Percentiles rank a stretch among this genome's conserved stretches.
Evolutionary conservation across 1,140 invertebrate species (phyloP).

Genomic region (Pseudomyrmex dendroicus): DNA sequence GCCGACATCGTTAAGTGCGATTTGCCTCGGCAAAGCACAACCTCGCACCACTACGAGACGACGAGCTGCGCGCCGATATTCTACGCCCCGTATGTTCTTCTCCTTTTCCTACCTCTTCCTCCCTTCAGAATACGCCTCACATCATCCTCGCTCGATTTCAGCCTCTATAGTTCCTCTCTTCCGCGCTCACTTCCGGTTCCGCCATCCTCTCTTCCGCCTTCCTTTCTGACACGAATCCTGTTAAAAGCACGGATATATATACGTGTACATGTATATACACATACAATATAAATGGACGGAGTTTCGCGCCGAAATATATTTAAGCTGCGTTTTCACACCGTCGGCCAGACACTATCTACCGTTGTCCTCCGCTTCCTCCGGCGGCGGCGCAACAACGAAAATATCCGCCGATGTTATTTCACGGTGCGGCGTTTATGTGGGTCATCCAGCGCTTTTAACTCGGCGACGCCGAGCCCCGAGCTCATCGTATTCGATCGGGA

Average conservation of each 20-base stretch:
- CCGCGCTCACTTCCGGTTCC: background rate
- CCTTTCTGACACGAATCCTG: constrained; percentile 38
- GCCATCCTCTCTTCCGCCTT: background rate
- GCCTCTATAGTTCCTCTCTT: constrained; percentile 18
- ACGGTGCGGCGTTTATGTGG: constrained; percentile 29
- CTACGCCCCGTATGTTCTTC: background rate
- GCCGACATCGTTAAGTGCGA: constrained; percentile 52
- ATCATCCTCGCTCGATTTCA: background rate
- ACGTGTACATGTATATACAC: no score
- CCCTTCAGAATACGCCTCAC: background rate
- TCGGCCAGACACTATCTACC: background rate
- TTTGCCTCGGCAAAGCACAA: constrained; percentile 35
- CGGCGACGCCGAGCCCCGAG: background rate
- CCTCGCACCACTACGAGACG: background rate
- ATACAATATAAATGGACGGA: constrained; percentile 34
- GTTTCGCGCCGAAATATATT: constrained; percentile 52
- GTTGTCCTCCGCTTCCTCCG: background rate
- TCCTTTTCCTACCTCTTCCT: constrained; percentile 3
- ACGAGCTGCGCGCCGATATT: background rate
- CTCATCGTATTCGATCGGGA: constrained; percentile 23
- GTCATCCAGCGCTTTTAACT: constrained; percentile 43
- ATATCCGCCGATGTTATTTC: constrained; percentile 44
- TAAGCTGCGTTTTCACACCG: constrained; percentile 56
- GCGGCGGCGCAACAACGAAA: constrained; percentile 45
- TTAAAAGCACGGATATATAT: constrained; percentile 37